Base-by-base conservation (phyloP, 2,888 invertebrate genomes). In the Pandemis corylana region DNA sequence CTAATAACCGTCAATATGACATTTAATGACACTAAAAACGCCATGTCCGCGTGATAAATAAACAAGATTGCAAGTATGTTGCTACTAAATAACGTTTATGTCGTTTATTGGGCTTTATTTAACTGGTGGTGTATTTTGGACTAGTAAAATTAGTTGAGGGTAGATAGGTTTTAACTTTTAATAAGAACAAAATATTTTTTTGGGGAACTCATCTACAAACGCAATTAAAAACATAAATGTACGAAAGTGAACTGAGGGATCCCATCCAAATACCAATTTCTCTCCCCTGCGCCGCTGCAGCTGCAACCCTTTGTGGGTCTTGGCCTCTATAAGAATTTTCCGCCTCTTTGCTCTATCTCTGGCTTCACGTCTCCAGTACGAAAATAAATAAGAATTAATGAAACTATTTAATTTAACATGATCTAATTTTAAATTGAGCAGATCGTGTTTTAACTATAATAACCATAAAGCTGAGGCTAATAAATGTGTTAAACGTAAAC, bases 391-490 rank as follows among this genome's bases (percentile, higher is more conserved):
- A 49, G 5, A 51, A n/a, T 0, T 6, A 7, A 9, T 56, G 3
- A n/a, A 56, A 20, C 9, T n/a, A 20, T 56, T 20, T 56, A 56
- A 20, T 56, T 20, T 56, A 56, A 15, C 20, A 56, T 20, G 20
- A 20, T 56, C 56, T 56, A 56, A 56, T 56, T 56, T 56, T 56
- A 56, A 56, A 56, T 56, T 56, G 56, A 56, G 56, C 20, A 56
- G 56, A 56, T 56, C 56, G 56, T 56, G 49, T 65, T 65, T 49
- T 65, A 49, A 46, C 46, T 49, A 15, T n/a, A 65, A 46, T n/a
- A 65, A 46, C 46, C 65, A 49, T 65, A 46, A 65, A 49, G 36
- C 13, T 28, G 13, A 49, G 10, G 46, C 46, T 65, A 65, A 65
- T 28, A 46, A 28, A 28, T 46, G 15, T 28, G 49, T 49, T 65